Base-by-base conservation (phyloP, 1,140 invertebrate species). In the Rhynchophorus ferrugineus region DNA sequence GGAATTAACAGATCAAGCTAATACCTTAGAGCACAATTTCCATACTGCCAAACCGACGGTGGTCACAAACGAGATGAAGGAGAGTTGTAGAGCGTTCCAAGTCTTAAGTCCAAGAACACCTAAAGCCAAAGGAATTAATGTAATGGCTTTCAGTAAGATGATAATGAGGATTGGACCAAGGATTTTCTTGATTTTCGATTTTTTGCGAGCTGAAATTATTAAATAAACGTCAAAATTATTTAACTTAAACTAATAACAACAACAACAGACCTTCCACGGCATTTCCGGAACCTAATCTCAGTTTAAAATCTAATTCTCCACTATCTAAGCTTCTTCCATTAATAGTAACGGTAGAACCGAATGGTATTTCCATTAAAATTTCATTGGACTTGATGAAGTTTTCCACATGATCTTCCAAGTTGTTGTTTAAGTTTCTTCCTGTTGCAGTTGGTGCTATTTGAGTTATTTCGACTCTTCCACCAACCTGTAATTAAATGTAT, bases 61-160 rank as follows among this genome's bases (percentile, higher is more conserved):
- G n/a, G 87, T 81, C 57, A 89, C 80, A 71, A 89, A 89, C 37
- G 85, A 87, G 78, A 89, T 86, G 79, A 89, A 89, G 21, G 85
- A 87, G 52, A 89, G 74, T 61, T 87, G 86, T 54, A 89, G 78
- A 0, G 86, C 86, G 66, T 89, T 89, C 82, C 85, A 89, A 18
- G 87, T 85, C 69, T 89, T 89, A 57, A 89, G 71, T 60, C 85
- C 85, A 36, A 89, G 76, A 41, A 89, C 80, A 64, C 86, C 86
- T 63, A 89, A 82, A 21, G 85, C 86, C 61, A 89, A 71, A 3
- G 87, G 87, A 42, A 89, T 85, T 43, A 89, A 74, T 42, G 85
- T 88, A 74, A 89, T 86, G 3, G 85, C 85, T 70, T 89, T 89
- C 48, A 89, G 74, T 39, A 89, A 75, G 22, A 89, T 81, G 70